Conservation (phyloP, 2,888 invertebrate species). For the Cremastinae sp. region DNA sequence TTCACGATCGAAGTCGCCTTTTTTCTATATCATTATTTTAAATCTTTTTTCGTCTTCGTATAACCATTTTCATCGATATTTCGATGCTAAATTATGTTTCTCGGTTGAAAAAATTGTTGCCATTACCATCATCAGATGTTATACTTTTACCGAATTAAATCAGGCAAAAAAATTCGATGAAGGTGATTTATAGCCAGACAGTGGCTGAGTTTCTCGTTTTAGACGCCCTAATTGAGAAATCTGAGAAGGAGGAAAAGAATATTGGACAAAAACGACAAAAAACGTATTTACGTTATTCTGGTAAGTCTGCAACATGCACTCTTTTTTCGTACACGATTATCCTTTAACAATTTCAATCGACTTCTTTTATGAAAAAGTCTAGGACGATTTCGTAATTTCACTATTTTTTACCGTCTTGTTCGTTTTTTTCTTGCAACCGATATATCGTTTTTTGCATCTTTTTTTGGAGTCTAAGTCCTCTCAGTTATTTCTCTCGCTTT, state of each 20-base stretch:
- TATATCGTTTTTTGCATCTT: too few relatives aligned
- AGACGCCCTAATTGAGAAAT: background rate
- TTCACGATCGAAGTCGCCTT: too few relatives aligned
- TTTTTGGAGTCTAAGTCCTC: too few relatives aligned
- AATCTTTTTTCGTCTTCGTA: too few relatives aligned
- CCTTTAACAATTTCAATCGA: conserved; percentile 5
- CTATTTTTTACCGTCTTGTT: too few relatives aligned
- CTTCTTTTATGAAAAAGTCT: too few relatives aligned
- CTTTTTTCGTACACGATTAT: background rate
- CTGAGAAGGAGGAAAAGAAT: conserved; percentile 1
- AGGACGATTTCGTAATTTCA: too few relatives aligned
- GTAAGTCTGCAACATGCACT: conserved; percentile 1
- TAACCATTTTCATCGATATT: too few relatives aligned
- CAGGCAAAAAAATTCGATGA: background rate
- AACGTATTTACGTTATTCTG: background rate
- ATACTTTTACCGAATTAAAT: background rate
- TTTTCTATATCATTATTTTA: too few relatives aligned
- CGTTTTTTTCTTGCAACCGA: too few relatives aligned
- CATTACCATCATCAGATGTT: background rate
- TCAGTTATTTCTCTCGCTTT: too few relatives aligned
- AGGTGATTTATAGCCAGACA: conserved; percentile 2
- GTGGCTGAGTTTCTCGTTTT: conserved; percentile 6
- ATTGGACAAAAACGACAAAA: conserved; percentile 16
- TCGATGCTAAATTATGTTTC: background rate
- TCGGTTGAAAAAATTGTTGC: background rate